These are phyloP conservation scores for Tretioscincus oriximinensis DNA, from an alignment of 2,113 vertebrate genomes.

Conservation along the genomic window DNA sequence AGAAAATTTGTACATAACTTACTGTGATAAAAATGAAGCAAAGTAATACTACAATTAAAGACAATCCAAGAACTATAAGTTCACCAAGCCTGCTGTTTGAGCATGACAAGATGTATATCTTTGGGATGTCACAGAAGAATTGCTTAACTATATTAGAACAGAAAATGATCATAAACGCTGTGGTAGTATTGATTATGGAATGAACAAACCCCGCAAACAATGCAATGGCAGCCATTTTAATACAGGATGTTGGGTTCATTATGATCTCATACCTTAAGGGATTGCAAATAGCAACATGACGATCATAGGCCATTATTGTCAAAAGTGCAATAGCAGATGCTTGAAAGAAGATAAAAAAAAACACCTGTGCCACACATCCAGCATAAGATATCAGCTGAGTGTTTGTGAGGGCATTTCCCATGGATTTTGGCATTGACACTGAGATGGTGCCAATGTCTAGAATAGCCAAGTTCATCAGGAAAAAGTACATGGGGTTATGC, in stretches of 20 bases:
- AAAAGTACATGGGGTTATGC: too few species aligned
- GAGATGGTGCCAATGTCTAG: background rate
- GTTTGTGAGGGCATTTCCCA: background rate
- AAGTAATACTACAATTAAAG: too few species aligned
- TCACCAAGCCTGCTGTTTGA: background rate
- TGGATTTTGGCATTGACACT: background rate
- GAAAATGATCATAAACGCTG: background rate
- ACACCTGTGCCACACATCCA: too few species aligned
- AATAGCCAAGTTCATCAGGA: conserved; percentile 6
- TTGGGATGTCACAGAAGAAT: background rate
- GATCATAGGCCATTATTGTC: too few species aligned
- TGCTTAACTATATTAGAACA: background rate
- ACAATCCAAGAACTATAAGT: too few species aligned
- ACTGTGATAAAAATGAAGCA: too few species aligned
- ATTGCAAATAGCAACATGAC: background rate
- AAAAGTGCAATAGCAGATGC: too few species aligned
- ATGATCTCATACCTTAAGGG: background rate
- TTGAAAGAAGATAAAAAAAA: too few species aligned
- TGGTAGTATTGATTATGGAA: background rate
- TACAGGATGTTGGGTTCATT: background rate
- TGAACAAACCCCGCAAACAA: background rate
- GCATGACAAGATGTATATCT: background rate
- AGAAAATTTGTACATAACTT: background rate
- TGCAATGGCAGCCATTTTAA: background rate
- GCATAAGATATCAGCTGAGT: conserved; percentile 2